Base-by-base conservation (phyloP, 1,140 invertebrate species). In the Muscidifurax raptorellus region DNA sequence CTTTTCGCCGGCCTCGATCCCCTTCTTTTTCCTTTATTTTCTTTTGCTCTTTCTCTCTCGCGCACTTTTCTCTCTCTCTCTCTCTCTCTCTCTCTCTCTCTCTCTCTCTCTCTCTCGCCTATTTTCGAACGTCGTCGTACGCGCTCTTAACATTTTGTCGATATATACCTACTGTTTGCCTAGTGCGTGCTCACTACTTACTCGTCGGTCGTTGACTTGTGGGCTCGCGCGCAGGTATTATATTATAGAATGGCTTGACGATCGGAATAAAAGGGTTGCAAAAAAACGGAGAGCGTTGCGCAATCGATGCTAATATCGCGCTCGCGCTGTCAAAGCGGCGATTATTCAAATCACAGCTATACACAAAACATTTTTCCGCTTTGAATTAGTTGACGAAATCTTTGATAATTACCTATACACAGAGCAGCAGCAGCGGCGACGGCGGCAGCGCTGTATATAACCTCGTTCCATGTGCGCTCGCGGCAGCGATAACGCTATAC, bases 1-100 rank as follows among this genome's bases (percentile, higher is more conserved):
- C 89, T 92, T 93, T 92, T 93, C 91, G 90, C 89, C 90, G 88
- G 84, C 77, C 64, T 47, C 86, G 89, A 87, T 74, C 28, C 28
- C 77, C 59, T 59, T 59, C 36, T 82, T 72, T 87, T 83, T 64
- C 81, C 76, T 75, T 83, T 82, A 66, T 75, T 85, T 71, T 82
- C 69, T 86, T 76, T 22, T 59, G 25, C 77, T 59, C 81, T 40
- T n/a, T 52, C 47, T 67, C 74, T 75, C 66, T 64, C 75, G 69
- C 52, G 52, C 22, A 15, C 52, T 22, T 59, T 18, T 59, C 52
- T 18, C 52, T 18, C 44, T 47, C 44, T 40, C 52, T 72, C 40
- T n/a, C 72, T 44, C 74, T 22, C 40, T 32, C 40, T 32, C 66
- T 64, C 77, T 74, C 78, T 44, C 78, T 77, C 36, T 71, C 66